phyloP scores from a whole-genome alignment of 2,888 invertebrate species.

The Ophion slaviceki region DNA sequence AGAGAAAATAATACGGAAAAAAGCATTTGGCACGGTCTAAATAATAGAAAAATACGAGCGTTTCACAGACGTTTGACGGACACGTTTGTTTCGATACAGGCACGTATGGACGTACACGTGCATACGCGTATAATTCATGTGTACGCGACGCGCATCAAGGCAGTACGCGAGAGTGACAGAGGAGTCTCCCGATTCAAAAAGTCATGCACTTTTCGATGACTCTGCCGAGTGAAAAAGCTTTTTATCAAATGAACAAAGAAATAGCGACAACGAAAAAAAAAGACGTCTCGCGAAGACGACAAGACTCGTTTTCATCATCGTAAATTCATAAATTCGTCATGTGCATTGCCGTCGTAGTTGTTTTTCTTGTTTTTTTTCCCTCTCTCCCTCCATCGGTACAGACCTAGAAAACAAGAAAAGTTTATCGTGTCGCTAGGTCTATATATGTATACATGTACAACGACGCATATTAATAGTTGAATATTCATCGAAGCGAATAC shows the following conservation, averaged over 20 bases:
- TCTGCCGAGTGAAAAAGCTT: too few relatives aligned
- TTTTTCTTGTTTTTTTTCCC: constrained; percentile 11
- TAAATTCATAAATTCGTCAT: neutral
- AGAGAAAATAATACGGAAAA: constrained; percentile 20
- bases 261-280: too few relatives aligned
- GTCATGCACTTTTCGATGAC: too few relatives aligned
- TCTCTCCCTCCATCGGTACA: neutral
- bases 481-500: constrained; percentile 50
- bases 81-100: neutral
- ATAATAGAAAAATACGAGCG: constrained; percentile 32
- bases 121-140: too few relatives aligned
- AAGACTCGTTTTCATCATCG: neutral
- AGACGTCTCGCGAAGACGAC: too few relatives aligned
- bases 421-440: neutral
- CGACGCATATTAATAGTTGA: constrained; percentile 46
- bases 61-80: neutral
- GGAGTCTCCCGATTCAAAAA: too few relatives aligned
- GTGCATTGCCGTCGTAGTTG: neutral
- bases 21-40: constrained; percentile 41
- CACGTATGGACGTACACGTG: neutral
- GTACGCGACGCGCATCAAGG: too few relatives aligned
- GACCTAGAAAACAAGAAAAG: neutral
- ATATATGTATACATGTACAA: too few relatives aligned
- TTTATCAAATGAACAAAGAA: too few relatives aligned
- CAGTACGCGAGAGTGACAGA: too few relatives aligned